Conservation (phyloP, 2,113 vertebrate genomes). For the Lasiurus borealis region DNA sequence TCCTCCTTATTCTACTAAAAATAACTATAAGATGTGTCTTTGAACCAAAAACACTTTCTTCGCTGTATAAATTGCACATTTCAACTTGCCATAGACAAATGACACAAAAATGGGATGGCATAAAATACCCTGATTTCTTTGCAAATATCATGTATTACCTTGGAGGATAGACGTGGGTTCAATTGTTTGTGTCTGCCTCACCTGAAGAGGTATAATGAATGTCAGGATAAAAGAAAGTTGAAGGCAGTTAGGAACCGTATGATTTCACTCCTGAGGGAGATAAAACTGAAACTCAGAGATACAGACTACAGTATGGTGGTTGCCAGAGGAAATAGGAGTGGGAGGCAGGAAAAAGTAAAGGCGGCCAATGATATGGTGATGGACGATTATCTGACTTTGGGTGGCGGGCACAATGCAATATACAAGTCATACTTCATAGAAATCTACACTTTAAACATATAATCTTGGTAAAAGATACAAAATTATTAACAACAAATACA, state of each 20-base stretch:
- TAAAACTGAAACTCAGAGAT: not conserved
- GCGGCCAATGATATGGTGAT: not conserved
- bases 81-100: not conserved
- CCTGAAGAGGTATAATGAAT: not conserved
- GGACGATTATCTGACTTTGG: not conserved
- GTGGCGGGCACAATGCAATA: not conserved
- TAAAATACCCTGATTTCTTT: not conserved
- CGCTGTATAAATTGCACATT: not conserved
- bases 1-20: not conserved
- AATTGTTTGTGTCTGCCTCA: not conserved
- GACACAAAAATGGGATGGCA: not conserved
- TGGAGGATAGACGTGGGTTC: not conserved
- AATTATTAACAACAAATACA: too few species aligned
- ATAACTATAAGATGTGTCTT: not conserved
- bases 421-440: not conserved
- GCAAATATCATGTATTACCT: not conserved
- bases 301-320: not conserved
- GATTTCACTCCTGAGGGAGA: not conserved
- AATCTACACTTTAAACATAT: not conserved
- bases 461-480: not conserved
- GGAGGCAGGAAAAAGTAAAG: not conserved
- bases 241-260: not conserved
- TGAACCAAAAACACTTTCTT: not conserved
- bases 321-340: not conserved
- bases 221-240: not conserved